Percentiles rank a stretch among this genome's conserved stretches.
Evolutionary conservation across 2,797 vertebrate genomes (phyloP).

Genomic region (Karalla daura): DNA sequence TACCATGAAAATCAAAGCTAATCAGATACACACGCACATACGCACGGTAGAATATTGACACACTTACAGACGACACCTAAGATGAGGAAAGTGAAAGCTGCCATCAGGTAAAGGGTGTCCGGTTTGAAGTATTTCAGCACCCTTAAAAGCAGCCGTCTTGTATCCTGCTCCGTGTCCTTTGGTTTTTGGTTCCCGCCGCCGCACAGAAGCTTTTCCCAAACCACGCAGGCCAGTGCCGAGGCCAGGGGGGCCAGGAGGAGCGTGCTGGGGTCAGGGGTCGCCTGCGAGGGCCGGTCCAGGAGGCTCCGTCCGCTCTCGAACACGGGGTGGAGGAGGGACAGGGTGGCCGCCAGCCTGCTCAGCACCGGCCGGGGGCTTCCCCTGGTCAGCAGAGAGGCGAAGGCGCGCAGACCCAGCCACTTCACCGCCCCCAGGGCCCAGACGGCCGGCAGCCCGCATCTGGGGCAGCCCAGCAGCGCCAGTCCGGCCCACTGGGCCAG

Average conservation of each 20-base stretch:
- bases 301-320: constrained; percentile 66
- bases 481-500: constrained; percentile 28
- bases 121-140: constrained; percentile 79
- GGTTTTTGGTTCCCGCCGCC: constrained; percentile 8
- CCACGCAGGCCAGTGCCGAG: constrained; percentile 60
- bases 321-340: constrained; percentile 77
- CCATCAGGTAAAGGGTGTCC: constrained; percentile 72
- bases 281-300: not conserved
- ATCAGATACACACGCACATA: too few relatives aligned
- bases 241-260: constrained; percentile 56
- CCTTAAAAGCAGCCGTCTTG: constrained; percentile 67
- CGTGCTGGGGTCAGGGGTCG: constrained; percentile 50
- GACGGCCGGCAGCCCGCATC: constrained; percentile 39
- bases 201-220: constrained; percentile 77
- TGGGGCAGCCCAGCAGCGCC: constrained; percentile 28
- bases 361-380: constrained; percentile 25
- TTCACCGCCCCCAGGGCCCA: constrained; percentile 74
- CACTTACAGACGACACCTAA: constrained; percentile 86
- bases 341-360: constrained; percentile 45
- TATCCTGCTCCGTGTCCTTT: constrained; percentile 40
- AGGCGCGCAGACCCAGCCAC: constrained; percentile 52
- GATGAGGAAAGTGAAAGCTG: constrained; percentile 84
- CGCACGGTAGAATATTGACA: not conserved
- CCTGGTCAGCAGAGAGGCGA: constrained; percentile 16
- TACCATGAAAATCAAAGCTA: too few relatives aligned